Percentiles rank a stretch among this genome's conserved stretches.
phyloP scores from a whole-genome alignment of 2,113 vertebrate genomes.

The Gavialis gangeticus region DNA sequence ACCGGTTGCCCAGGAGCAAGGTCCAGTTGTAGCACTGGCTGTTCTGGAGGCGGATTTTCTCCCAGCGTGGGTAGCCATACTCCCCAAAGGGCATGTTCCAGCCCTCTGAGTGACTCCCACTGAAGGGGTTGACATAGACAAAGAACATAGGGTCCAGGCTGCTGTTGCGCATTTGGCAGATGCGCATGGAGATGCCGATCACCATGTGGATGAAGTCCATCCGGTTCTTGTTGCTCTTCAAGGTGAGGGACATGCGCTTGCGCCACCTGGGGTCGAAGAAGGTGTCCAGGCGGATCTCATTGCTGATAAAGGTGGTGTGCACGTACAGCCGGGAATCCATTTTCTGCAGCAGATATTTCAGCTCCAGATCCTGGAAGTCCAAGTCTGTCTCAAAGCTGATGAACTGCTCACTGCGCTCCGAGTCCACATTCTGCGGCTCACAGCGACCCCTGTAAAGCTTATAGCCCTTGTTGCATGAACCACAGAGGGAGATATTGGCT shows the following conservation, averaged over 20 bases:
- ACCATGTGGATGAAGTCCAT: conserved; percentile 99
- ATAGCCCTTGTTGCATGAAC: conserved; percentile 99
- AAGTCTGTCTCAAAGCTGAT: conserved; percentile 99
- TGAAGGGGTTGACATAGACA: conserved; percentile 97
- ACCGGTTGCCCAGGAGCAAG: conserved; percentile 94
- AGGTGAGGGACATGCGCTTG: conserved; percentile 98
- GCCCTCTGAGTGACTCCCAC: conserved; percentile 97
- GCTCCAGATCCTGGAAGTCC: conserved; percentile 98
- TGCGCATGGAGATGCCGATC: conserved; percentile 97
- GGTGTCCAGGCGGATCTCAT: conserved; percentile 97
- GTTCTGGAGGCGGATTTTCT: conserved; percentile 94
- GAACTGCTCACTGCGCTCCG: conserved; percentile 98
- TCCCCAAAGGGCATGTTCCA: conserved; percentile 99
- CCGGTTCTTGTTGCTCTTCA: conserved; percentile 99
- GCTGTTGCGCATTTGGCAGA: conserved; percentile 99
- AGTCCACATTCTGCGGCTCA: conserved; percentile 98
- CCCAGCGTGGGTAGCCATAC: conserved; percentile 96
- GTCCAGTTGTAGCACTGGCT: conserved; percentile 99
- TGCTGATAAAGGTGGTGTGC: conserved; percentile 99
- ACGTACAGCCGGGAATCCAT: conserved; percentile 98
- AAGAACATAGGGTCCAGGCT: conserved; percentile 99
- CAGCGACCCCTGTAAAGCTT: conserved; percentile 97
- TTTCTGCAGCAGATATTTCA: conserved; percentile 98
- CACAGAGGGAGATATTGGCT: conserved; percentile 98
- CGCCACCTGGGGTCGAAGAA: conserved; percentile 99